A percentile compares a stretch with the other conserved stretches of the same genome.
Conservation (phyloP, 2,113 vertebrate species). For the Hypocryptadius cinnamomeus region DNA sequence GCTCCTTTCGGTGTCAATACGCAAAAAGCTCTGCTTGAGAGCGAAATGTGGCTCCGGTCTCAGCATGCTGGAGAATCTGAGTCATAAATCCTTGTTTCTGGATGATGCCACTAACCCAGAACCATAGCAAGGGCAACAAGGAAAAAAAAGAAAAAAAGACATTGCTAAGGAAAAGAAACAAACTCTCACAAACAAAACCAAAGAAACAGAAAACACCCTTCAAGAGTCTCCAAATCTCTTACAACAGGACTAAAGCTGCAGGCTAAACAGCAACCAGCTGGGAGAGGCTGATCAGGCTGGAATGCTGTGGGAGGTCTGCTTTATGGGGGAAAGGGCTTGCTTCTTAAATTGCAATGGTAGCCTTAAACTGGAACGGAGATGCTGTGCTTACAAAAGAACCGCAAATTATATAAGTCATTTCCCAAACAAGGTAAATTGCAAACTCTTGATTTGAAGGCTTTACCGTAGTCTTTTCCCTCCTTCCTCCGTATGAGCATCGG, state of each 20-base stretch:
- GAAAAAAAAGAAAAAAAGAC: not conserved
- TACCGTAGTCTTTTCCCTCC: constrained; percentile 90
- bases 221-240: not conserved
- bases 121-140: accelerated
- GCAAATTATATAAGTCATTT: accelerated
- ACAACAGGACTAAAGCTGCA: not conserved
- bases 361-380: not conserved
- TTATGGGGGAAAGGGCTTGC: accelerated
- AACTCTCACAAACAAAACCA: not conserved
- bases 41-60: not conserved
- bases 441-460: not conserved
- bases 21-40: not conserved
- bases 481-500: constrained; percentile 94
- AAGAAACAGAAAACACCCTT: not conserved
- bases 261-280: too few species aligned
- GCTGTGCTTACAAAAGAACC: not conserved
- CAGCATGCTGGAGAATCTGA: not conserved
- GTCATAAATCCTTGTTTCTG: not conserved
- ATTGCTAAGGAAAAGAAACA: not conserved
- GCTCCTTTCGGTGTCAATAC: not conserved
- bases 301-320: not conserved
- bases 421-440: not conserved
- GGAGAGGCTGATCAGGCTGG: not conserved
- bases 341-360: not conserved
- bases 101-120: not conserved